Base-by-base conservation (phyloP, 2,113 vertebrate genomes). In the Nycticebus coucang region DNA sequence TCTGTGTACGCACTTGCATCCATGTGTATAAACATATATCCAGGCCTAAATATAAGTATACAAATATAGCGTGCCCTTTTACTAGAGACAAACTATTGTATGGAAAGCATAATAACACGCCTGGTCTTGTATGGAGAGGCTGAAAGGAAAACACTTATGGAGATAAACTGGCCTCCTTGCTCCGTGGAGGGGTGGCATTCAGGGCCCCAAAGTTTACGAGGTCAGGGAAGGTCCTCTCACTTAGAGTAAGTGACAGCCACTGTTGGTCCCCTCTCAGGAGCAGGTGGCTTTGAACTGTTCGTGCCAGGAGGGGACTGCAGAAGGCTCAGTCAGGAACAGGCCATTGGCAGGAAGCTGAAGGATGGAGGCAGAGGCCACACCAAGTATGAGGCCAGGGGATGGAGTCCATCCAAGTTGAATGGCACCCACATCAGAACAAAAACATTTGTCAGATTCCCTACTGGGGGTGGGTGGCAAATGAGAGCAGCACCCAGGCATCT, bases 321-420 rank as follows among this genome's bases (percentile, higher is more conserved):
- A 24, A 66, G 50, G 22, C 4, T 9, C 33, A 17, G 75, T 6
- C 6, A 35, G 12, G 24, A 30, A 17, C 2, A 14, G 21, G 21
- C 13, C 10, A 26, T 28, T 4, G 4, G 6, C 50, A n/a, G n/a
- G 68, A 28, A 64, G 41, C 5, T 33, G 7, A 21, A 22, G 33
- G 1, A 1, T 19, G 12, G 45, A 37, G 28, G 26, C 45, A 28
- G 62, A 37, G 37, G 2, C 66, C 66, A 69, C 0, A 2, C 3
- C 14, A 26, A 35, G 22, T 12, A 18, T 18, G 11, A 33, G 69
- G 28, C 10, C 14, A 59, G 53, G 53, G 53, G 7, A 22, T 45
- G 18, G 19, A 41, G 30, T 74, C 28, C 0, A 35, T 30, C 22
- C 57, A 21, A 35, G 21, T 45, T 45, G 19, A 9, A n/a, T 0